phyloP scores from a whole-genome alignment of 1,140 invertebrate genomes.

The Drosophila gunungcola region DNA sequence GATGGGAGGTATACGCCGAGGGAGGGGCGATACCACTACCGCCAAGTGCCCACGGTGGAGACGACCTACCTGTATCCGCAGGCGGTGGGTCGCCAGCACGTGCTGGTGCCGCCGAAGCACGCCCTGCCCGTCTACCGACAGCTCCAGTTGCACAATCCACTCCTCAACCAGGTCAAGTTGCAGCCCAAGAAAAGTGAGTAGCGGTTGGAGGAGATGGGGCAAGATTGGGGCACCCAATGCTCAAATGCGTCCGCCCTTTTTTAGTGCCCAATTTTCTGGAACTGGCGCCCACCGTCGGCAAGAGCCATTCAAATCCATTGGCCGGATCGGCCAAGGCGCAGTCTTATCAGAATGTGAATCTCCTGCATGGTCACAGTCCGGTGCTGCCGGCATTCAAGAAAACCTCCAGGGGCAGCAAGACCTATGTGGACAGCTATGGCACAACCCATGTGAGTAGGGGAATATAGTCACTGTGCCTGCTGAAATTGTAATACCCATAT shows the following conservation, averaged over 20 bases:
- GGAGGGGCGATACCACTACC: conserved; percentile 76
- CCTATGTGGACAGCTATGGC: conserved; percentile 79
- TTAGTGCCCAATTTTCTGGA: conserved; percentile 75
- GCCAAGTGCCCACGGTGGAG: conserved; percentile 73
- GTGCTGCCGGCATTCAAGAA: conserved; percentile 65
- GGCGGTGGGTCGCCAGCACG: conserved; percentile 72
- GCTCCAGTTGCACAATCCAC: conserved; percentile 76
- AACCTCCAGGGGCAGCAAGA: conserved; percentile 66
- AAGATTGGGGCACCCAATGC: not conserved
- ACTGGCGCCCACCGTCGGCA: conserved; percentile 67
- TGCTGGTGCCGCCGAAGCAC: conserved; percentile 61
- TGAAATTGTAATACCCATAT: conserved; percentile 2
- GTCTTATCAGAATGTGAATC: conserved; percentile 80
- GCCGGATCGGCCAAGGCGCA: conserved; percentile 66
- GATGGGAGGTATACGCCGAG: conserved; percentile 76
- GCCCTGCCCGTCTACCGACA: conserved; percentile 71
- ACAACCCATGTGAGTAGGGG: conserved; percentile 67
- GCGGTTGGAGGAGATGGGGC: not conserved
- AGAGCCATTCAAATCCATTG: conserved; percentile 47
- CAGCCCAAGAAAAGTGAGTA: conserved; percentile 75
- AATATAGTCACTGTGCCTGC: not conserved
- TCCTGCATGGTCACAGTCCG: conserved; percentile 65
- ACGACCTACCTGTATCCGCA: conserved; percentile 83
- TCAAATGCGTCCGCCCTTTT: not conserved
- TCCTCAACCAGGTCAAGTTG: conserved; percentile 81